Evolutionary conservation across 2,888 invertebrate genomes (phyloP), one percentile per base, ranked within the genome.

Genomic region (Drosophila siamana): DNA sequence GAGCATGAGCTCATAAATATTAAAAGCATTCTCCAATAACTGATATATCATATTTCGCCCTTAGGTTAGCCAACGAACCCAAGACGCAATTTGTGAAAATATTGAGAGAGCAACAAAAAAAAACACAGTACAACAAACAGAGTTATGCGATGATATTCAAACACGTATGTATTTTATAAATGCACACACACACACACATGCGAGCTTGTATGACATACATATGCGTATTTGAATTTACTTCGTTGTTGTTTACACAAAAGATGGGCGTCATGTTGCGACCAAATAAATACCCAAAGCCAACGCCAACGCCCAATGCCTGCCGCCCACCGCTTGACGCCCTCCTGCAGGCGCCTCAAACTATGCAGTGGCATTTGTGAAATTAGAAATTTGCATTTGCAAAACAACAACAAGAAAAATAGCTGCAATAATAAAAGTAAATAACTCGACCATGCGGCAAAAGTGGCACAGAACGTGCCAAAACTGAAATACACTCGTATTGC

Each of bases 301-400:
- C 57, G 63, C 52, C 43, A n/a, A n/a, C n/a, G n/a, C n/a, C n/a
- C n/a, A n/a, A n/a, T n/a, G n/a, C n/a, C n/a, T n/a, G n/a, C n/a
- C n/a, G n/a, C n/a, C n/a, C n/a, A n/a, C n/a, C n/a, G n/a, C n/a
- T n/a, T n/a, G n/a, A 69, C 57, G 63, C 54, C 43, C 69, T 24
- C 6, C 33, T 9, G 33, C 30, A 46, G 60, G 52, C 78, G 88
- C 84, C 86, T 72, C 64, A 69, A 88, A 86, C 84, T 74, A 78
- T 86, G 70, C 80, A 78, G 56, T 74, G 87, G 78, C 84, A 83
- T 88, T 86, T 88, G 62, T 76, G 80, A 83, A 84, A 88, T 85
- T 85, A 80, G 78, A 71, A 86, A 70, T 74, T 74, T 72, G 65
- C 74, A 75, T 61, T 19, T 19, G 62, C 22, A 68, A 63, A 33